Base-by-base conservation (phyloP, 2,888 invertebrate species). In the Stenodema calcarata region DNA sequence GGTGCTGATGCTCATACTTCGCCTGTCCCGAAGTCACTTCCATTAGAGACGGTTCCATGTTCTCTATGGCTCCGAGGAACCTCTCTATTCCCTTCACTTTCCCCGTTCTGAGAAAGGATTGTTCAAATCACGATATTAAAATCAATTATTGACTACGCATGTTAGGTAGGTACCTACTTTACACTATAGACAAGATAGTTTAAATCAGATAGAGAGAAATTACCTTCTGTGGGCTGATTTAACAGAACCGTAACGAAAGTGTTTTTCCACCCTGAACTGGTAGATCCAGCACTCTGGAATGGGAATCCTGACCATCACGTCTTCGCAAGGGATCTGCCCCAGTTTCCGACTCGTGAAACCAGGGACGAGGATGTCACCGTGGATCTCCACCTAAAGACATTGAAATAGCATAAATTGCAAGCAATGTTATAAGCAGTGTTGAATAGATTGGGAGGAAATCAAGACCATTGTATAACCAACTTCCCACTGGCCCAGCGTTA, bases 221-320 rank as follows among this genome's bases (percentile, higher is more conserved):
- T 90, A 93, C 93, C 93, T 92, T 90, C 95, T 93, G 91, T 96
- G 96, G 23, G 98, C 96, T 0, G 98, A 97, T 92, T 99, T 98
- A 41, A 98, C 96, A n/a, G 98, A 98, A 18, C 98, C 98, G 91
- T 98, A 98, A 90, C 98, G 94, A 92, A 99, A 99, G 91, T 99
- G 97, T 91, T 98, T 98, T 92, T 99, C 99, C 73, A 98, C 98
- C 88, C 99, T 94, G 93, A 99, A 99, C 90, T 99, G 93, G 92
- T 99, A 99, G 90, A 99, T 99, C 99, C 99, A 99, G 91, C 97
- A 97, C 92, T 99, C 99, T 27, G 99, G 99, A 90, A 99, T 97
- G 16, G 99, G 99, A 91, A 99, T 97, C 86, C 97, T 94, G 86
- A 99, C 95, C 91, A 96, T 95, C 42, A 99, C 99, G 92, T 99